Evolutionary conservation across 2,113 vertebrate genomes (phyloP).

Genomic region (Carassius carassius): DNA sequence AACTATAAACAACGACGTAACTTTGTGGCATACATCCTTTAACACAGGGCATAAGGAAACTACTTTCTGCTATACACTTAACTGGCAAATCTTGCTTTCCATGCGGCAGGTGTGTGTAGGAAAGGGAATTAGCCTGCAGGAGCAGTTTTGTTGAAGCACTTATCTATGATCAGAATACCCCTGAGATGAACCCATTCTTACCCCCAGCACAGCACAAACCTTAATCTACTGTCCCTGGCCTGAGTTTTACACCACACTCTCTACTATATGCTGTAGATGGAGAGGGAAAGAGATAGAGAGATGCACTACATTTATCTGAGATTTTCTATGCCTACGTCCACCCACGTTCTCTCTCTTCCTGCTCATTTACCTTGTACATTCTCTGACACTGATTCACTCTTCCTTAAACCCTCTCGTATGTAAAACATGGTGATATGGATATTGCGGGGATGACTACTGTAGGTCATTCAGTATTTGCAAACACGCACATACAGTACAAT

Average conservation of each 20-base stretch:
- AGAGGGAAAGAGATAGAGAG: slow-evolving; percentile 41
- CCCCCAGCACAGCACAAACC: slow-evolving; percentile 33
- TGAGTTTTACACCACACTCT: slow-evolving; percentile 31
- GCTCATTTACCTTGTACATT: background rate
- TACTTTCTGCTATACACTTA: background rate
- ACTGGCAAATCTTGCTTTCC: slow-evolving; percentile 41
- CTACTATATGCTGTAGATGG: slow-evolving; percentile 41
- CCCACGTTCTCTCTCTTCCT: slow-evolving; percentile 36
- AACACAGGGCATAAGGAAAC: background rate
- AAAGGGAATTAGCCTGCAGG: slow-evolving; percentile 50
- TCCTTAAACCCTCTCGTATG: slow-evolving; percentile 45
- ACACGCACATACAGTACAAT: slow-evolving; percentile 18
- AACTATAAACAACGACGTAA: background rate
- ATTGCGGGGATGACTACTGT: slow-evolving; percentile 15
- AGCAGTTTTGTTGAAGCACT: slow-evolving; percentile 41
- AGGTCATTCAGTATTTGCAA: slow-evolving; percentile 13
- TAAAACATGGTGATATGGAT: slow-evolving; percentile 49
- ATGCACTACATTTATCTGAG: slow-evolving; percentile 36
- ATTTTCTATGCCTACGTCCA: slow-evolving; percentile 34
- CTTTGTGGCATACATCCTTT: background rate
- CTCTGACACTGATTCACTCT: slow-evolving; percentile 20
- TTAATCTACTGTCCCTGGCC: background rate
- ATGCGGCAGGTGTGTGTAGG: slow-evolving; percentile 18
- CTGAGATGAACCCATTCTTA: slow-evolving; percentile 46
- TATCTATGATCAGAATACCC: slow-evolving; percentile 53